phyloP scores from a whole-genome alignment of 2,113 vertebrate genomes.

The Falcunculus frontatus region DNA sequence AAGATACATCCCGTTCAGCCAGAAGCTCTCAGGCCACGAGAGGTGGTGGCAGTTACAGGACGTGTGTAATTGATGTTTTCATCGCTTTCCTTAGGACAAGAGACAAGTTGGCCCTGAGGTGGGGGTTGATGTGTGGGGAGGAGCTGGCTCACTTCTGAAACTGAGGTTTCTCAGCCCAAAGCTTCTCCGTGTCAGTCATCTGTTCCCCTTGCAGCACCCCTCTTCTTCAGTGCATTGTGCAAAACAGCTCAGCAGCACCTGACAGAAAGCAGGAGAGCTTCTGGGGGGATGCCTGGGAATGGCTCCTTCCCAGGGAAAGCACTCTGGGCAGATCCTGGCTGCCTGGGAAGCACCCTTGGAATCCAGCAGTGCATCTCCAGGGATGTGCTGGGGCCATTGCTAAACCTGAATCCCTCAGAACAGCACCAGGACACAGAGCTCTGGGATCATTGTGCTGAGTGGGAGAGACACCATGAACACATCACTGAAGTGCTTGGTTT shows the following conservation, averaged over 20 bases:
- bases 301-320: background rate
- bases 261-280: background rate
- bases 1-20: background rate
- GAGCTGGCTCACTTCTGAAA: background rate
- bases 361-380: background rate
- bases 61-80: accelerated
- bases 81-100: background rate
- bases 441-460: accelerated
- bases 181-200: accelerated
- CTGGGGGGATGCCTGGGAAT: background rate
- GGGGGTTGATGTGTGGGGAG: background rate
- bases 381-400: background rate
- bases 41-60: background rate
- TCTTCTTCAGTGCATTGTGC: background rate
- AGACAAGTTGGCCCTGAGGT: background rate
- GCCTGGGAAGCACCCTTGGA: background rate
- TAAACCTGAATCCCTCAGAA: background rate
- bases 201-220: background rate
- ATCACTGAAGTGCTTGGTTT: background rate
- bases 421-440: background rate
- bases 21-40: background rate
- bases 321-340: background rate
- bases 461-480: accelerated
- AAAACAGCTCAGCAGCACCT: background rate
- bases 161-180: background rate